Evolutionary conservation across 2,113 vertebrate species (phyloP), one percentile per base, ranked within the genome.

Genomic region (Miniopterus natalensis): DNA sequence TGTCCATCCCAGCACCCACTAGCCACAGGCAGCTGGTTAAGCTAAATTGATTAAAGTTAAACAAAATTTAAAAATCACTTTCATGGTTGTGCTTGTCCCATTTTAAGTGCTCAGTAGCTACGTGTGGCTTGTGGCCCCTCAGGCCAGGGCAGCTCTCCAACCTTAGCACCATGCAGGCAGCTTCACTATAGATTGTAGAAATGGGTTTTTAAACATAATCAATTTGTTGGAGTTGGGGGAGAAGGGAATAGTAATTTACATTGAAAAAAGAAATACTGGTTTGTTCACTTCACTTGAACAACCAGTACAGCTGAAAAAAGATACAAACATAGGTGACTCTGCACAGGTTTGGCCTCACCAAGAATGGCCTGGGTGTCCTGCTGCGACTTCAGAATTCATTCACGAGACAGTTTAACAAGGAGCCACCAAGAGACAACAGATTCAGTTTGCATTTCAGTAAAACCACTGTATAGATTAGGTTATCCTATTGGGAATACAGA

Each of bases 51-150:
- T 65, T 8, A 65, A 45, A 84, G 8, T 42, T 14, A 20, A 53
- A 17, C 51, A 47, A 2, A 23, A 14, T 49, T 59, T n/a, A 23
- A 57, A 29, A 18, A 6, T 47, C 3, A 3, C 21, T 21, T n/a
- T 25, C 11, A 6, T 8, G 8, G 36, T 40, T 42, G 20, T 8
- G 51, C 29, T 14, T 15, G 29, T 45, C 15, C 20, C 15, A 6
- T 51, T 57, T 6, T 21, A 27, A 11, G 40, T 18, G 31, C 53
- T 84, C 10, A 18, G 4, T 1, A 8, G 3, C 65, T 12, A 2
- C 1, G 1, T 5, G 59, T 0, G 31, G 42, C 14, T 20, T 4
- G 15, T 0, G 42, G 51, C 31, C 75, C 45, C 1, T 0, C 21
- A 31, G 0, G 17, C 51, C 57, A 12, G 63, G 3, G 13, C 27